Evolutionary conservation across 2,113 vertebrate species (phyloP), one percentile per base, ranked within the genome.

Genomic region (Chrysemys picta): DNA sequence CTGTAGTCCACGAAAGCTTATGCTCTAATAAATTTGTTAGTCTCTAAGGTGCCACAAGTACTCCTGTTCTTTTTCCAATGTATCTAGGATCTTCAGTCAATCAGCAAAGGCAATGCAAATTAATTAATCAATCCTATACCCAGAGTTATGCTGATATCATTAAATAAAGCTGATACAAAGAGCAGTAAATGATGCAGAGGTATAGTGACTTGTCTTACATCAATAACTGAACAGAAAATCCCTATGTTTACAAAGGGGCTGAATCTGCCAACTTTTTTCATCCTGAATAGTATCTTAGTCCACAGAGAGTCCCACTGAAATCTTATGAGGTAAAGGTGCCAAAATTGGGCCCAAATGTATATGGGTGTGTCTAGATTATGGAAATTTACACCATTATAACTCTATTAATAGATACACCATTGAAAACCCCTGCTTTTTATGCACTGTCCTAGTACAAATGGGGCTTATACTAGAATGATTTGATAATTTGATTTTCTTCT

Each of bases 51-150:
- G n/a, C n/a, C n/a, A n/a, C n/a, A n/a, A n/a, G n/a, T n/a, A n/a
- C n/a, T n/a, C n/a, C n/a, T n/a, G n/a, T n/a, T n/a, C n/a, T n/a
- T n/a, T n/a, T n/a, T n/a, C 31, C 49, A 47, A 2, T 57, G 80
- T 75, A 75, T 42, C 17, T 87, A 47, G 53, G 88, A 93, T 94
- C 38, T 80, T 80, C 35, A 52, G 16, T 42, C 22, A 93, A n/a
- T 82, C 31, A 89, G 21, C 11, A 94, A n/a, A 94, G 35, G 11
- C 29, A 97, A 85, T 85, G 16, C 5, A 95, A 85, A 24, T 84
- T 93, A 84, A 96, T 97, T 95, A 92, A 82, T 19, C 89, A 31
- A 7, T 91, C n/a, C n/a, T 91, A 4, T 92, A 91, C 94, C 80
- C 89, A 85, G 45, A 85, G 27, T 38, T 81, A 24, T 14, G 0